Percentiles rank a stretch among this genome's conserved stretches.
Conservation (phyloP, 1,140 invertebrate species). For the Colletes latitarsis region DNA sequence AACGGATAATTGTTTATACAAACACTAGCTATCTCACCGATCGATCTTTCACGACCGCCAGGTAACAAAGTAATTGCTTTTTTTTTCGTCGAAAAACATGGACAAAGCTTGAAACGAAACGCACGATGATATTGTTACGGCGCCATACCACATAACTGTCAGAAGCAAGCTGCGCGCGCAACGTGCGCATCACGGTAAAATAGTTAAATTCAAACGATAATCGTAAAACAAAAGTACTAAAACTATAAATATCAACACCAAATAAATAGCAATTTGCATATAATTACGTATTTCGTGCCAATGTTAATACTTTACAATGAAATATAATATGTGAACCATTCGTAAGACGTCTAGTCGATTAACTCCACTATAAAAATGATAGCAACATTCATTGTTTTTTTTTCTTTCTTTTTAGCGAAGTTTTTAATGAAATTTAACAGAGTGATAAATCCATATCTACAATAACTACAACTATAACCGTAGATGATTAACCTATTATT, state of each 20-base stretch:
- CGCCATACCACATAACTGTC: constrained; percentile 44
- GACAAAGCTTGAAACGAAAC: not conserved
- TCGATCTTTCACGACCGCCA: not conserved
- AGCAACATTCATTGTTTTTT: too few species aligned
- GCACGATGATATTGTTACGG: constrained; percentile 6
- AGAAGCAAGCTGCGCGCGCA: constrained; percentile 32
- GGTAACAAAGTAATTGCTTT: too few species aligned
- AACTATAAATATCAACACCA: not conserved
- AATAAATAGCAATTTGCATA: not conserved
- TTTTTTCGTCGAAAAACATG: not conserved
- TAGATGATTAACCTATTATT: too few species aligned
- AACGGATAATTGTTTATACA: not conserved
- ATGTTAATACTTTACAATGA: too few species aligned
- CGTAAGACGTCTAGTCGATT: too few species aligned
- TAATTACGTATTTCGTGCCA: too few species aligned
- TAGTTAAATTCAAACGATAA: constrained; percentile 30
- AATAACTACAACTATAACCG: too few species aligned
- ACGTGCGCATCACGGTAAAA: not conserved
- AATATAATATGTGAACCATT: too few species aligned
- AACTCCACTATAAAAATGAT: too few species aligned
- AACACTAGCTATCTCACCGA: not conserved
- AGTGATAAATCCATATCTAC: too few species aligned
- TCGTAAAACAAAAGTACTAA: not conserved
- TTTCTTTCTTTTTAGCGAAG: too few species aligned
- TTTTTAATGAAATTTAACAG: too few species aligned